Evolutionary conservation across 2,113 vertebrate genomes (phyloP).

Genomic region (Limanda limanda): DNA sequence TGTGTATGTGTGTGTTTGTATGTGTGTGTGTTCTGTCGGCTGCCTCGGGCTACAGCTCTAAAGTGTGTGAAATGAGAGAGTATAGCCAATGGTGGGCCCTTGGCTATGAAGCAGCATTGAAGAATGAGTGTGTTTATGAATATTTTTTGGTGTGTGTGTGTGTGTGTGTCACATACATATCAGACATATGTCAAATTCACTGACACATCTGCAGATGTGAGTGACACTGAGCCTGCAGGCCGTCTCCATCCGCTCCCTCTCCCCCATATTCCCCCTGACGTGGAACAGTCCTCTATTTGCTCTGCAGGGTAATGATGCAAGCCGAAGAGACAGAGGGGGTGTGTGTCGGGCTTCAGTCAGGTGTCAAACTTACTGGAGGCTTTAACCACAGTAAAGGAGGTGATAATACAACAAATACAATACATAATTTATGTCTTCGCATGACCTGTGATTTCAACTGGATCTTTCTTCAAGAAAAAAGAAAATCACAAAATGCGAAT

Average conservation of each 20-base stretch:
- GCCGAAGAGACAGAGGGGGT: constrained; percentile 3
- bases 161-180: constrained; percentile 58
- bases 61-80: constrained; percentile 74
- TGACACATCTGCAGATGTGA: constrained; percentile 73
- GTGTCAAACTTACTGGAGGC: constrained; percentile 50
- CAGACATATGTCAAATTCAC: constrained; percentile 69
- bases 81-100: constrained; percentile 57
- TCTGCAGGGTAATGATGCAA: constrained; percentile 59
- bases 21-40: constrained; percentile 30
- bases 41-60: constrained; percentile 67
- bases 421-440: not conserved
- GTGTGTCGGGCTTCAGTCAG: constrained; percentile 35
- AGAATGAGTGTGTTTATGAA: constrained; percentile 9
- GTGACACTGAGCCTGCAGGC: constrained; percentile 65
- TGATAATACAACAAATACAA: constrained; percentile 6
- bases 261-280: constrained; percentile 35
- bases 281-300: constrained; percentile 53
- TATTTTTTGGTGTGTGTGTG: constrained; percentile 30
- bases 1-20: constrained; percentile 39
- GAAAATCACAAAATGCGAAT: not conserved
- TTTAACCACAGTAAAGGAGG: constrained; percentile 19
- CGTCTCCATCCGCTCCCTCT: constrained; percentile 27
- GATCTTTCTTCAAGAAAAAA: not conserved
- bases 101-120: constrained; percentile 43
- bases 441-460: not conserved